Evolutionary conservation across 2,888 invertebrate species (phyloP).

Genomic region (Meta bourneti): DNA sequence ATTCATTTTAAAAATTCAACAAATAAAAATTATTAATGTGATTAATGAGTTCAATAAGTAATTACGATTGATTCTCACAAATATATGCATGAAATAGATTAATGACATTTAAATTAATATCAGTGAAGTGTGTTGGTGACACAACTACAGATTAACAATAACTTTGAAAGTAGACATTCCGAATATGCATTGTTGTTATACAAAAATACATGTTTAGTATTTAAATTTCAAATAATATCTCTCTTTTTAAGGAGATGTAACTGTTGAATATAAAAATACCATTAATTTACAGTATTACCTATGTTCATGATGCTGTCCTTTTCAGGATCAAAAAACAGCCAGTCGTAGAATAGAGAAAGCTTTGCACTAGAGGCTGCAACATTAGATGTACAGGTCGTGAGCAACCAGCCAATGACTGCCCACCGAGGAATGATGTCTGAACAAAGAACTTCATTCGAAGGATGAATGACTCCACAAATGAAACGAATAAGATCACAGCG

Average conservation of each 20-base stretch:
- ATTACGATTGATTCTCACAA: too few species aligned
- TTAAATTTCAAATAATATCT: not conserved
- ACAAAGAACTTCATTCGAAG: conserved; percentile 93
- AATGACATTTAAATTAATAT: too few species aligned
- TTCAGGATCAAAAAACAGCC: conserved; percentile 94
- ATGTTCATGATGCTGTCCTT: conserved; percentile 98
- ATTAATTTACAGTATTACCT: conserved; percentile 80
- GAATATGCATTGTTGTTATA: too few species aligned
- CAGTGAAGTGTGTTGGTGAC: too few species aligned
- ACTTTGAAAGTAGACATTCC: too few species aligned
- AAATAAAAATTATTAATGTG: too few species aligned
- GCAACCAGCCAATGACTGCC: conserved; percentile 96
- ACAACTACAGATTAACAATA: too few species aligned
- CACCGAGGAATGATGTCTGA: conserved; percentile 97
- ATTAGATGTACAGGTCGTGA: conserved; percentile 93
- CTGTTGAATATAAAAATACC: not conserved
- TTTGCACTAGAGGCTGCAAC: conserved; percentile 95
- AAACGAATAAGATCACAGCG: conserved; percentile 96
- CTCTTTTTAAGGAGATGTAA: not conserved
- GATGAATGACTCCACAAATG: conserved; percentile 95
- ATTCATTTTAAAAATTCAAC: too few species aligned
- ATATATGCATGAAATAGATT: too few species aligned
- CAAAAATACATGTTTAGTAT: too few species aligned
- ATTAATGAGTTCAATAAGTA: too few species aligned
- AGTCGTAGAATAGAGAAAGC: conserved; percentile 94